phyloP scores from a whole-genome alignment of 2,888 invertebrate genomes.

The Molanna angustata region DNA sequence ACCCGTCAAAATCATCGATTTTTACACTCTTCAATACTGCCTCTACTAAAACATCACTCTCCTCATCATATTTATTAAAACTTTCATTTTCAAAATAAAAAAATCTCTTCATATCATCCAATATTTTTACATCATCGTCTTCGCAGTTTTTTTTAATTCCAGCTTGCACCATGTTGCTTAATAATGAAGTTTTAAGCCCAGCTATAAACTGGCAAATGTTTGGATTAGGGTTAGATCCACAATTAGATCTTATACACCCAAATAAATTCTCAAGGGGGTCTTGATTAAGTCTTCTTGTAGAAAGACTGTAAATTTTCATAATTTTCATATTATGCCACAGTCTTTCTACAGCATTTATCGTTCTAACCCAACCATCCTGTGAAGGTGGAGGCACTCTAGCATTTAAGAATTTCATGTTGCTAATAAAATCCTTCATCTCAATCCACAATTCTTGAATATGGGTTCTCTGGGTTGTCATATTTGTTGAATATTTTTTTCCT shows the following conservation, averaged over 20 bases:
- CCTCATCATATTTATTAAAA: background rate
- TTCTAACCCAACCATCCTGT: background rate
- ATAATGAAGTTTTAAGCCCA: background rate
- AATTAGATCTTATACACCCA: background rate
- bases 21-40: background rate
- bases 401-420: background rate
- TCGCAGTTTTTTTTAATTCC: background rate
- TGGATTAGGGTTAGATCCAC: slow-evolving; percentile 1
- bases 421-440: background rate
- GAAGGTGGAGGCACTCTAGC: background rate
- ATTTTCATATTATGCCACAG: slow-evolving; percentile 3
- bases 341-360: slow-evolving; percentile 1
- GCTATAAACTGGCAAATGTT: background rate
- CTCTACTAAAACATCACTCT: background rate
- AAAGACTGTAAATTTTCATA: slow-evolving; percentile 1
- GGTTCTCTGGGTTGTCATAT: background rate
- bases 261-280: background rate
- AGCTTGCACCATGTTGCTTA: too few relatives aligned
- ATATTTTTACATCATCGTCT: background rate
- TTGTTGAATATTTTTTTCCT: background rate
- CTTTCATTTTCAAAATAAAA: background rate
- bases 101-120: slow-evolving; percentile 4
- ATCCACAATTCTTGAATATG: background rate
- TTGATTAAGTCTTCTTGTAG: background rate
- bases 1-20: background rate